A percentile compares a stretch with the other conserved stretches of the same genome.
Evolutionary conservation across 2,797 vertebrate genomes (phyloP).

Genomic region (Mus caroli): DNA sequence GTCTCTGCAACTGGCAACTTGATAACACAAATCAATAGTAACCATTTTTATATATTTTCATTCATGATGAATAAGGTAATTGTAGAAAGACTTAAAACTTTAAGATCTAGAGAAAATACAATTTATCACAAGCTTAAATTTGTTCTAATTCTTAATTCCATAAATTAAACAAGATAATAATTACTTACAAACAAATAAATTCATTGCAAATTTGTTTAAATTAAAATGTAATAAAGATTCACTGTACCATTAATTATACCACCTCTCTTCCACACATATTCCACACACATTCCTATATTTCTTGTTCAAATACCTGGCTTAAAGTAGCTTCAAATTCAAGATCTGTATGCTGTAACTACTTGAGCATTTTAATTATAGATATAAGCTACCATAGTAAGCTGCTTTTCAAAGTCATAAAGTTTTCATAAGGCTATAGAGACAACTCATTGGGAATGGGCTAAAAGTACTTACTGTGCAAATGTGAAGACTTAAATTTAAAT

Average conservation of each 20-base stretch:
- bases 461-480: not conserved
- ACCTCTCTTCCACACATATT: not conserved
- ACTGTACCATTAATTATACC: not conserved
- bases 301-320: too few species aligned
- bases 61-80: not conserved
- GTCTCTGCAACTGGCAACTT: not conserved
- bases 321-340: not conserved
- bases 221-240: not conserved
- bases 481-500: not conserved
- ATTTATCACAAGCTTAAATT: constrained; percentile 1
- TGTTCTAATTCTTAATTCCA: not conserved
- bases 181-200: not conserved
- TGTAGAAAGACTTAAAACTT: not conserved
- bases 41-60: not conserved
- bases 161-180: not conserved
- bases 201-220: not conserved
- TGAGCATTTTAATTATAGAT: not conserved
- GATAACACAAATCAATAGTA: not conserved
- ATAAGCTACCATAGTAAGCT: not conserved
- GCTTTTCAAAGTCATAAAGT: not conserved
- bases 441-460: not conserved
- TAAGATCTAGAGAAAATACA: not conserved
- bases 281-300: not conserved
- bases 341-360: not conserved
- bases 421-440: not conserved